phyloP scores from a whole-genome alignment of 2,797 vertebrate species.

The Gastrophryne carolinensis region DNA sequence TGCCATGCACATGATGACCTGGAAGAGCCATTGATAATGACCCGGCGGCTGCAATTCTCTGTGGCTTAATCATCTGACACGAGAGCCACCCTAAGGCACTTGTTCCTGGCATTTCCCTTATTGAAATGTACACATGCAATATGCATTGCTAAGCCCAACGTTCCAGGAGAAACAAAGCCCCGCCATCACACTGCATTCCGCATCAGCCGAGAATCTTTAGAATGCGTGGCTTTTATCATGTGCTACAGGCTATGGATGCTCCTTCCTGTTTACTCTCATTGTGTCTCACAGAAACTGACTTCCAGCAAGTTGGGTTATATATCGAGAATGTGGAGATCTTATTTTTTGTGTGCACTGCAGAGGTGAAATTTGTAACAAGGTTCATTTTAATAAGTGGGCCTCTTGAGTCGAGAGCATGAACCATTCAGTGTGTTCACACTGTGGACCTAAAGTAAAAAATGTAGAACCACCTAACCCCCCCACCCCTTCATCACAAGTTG shows the following conservation, averaged over 20 bases:
- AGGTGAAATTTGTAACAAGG: too few relatives aligned
- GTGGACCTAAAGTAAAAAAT: too few relatives aligned
- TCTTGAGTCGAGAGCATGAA: too few relatives aligned
- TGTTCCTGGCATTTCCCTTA: constrained; percentile 91
- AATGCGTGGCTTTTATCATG: not conserved
- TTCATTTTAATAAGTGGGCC: too few relatives aligned
- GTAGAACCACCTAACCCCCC: too few relatives aligned
- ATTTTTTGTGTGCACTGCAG: too few relatives aligned
- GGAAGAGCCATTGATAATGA: constrained; percentile 83
- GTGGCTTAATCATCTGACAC: constrained; percentile 90
- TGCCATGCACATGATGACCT: constrained; percentile 81
- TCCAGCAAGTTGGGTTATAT: too few relatives aligned
- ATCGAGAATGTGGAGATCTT: too few relatives aligned
- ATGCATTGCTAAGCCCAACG: constrained; percentile 78
- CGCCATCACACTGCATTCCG: not conserved
- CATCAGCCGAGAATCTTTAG: not conserved
- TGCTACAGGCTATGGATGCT: not conserved
- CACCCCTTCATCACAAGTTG: too few relatives aligned
- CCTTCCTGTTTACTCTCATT: too few relatives aligned
- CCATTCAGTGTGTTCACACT: too few relatives aligned
- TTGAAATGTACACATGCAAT: constrained; percentile 94
- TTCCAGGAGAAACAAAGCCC: constrained; percentile 56
- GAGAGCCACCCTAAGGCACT: constrained; percentile 79
- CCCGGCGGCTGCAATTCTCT: constrained; percentile 80
- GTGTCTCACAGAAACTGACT: not conserved